These are phyloP conservation scores for Epinotia bilunana DNA, from an alignment of 2,888 invertebrate species.

Conservation along the genomic window DNA sequence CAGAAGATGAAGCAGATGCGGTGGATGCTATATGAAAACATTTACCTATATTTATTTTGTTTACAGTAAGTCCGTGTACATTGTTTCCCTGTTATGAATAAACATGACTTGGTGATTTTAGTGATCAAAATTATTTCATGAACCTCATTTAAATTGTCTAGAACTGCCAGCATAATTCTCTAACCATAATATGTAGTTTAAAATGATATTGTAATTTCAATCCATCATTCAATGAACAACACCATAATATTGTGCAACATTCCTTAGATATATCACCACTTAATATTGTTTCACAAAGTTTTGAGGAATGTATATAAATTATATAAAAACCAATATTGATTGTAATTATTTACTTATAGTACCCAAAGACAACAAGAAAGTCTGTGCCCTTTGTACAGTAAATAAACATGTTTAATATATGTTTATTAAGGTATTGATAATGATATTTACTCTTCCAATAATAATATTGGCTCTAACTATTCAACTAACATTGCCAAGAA, in stretches of 20 bases:
- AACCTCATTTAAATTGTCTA: slow-evolving; percentile 58
- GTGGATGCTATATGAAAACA: slow-evolving; percentile 86
- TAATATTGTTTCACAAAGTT: slow-evolving; percentile 53
- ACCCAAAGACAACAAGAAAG: neutral
- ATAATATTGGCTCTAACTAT: slow-evolving; percentile 7
- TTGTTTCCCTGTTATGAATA: slow-evolving; percentile 76
- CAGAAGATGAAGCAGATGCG: slow-evolving; percentile 93
- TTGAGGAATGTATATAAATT: slow-evolving; percentile 80
- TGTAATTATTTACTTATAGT: slow-evolving; percentile 38
- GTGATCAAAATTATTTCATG: slow-evolving; percentile 67
- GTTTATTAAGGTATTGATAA: neutral
- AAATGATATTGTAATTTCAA: slow-evolving; percentile 48
- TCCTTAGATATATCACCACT: slow-evolving; percentile 63
- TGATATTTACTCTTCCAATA: slow-evolving; percentile 20
- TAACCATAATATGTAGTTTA: slow-evolving; percentile 62
- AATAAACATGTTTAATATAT: neutral
- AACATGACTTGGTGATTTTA: slow-evolving; percentile 73
- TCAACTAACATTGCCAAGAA: slow-evolving; percentile 9
- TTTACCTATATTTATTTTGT: slow-evolving; percentile 67
- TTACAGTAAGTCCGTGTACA: slow-evolving; percentile 82
- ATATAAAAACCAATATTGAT: slow-evolving; percentile 47
- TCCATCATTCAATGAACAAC: slow-evolving; percentile 34
- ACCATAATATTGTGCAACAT: slow-evolving; percentile 69
- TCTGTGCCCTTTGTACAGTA: neutral
- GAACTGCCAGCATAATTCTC: slow-evolving; percentile 55